Evolutionary conservation across 2,113 vertebrate genomes (phyloP).

Genomic region (Oenanthe melanoleuca): DNA sequence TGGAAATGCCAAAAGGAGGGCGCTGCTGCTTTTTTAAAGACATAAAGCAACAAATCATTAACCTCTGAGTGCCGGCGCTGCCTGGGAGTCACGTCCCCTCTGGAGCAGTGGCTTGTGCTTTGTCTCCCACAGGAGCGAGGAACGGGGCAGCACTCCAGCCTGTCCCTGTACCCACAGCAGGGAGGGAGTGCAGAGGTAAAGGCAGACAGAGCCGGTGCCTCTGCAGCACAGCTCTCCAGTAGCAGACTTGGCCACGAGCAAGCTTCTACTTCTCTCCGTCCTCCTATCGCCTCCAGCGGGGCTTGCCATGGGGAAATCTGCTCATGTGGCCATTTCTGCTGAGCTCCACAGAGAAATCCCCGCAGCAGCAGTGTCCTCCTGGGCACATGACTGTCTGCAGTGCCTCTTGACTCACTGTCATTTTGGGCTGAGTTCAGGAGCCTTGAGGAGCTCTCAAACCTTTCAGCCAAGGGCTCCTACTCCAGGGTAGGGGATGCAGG

Average conservation of each 20-base stretch:
- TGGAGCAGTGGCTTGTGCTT: neutral
- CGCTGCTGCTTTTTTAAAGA: neutral
- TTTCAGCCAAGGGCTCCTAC: neutral
- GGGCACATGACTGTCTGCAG: neutral
- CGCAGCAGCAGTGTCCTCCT: neutral
- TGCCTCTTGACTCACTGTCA: neutral
- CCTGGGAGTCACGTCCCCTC: neutral
- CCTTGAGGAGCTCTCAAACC: neutral
- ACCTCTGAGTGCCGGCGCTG: neutral
- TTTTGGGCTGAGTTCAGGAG: neutral
- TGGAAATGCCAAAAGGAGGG: neutral
- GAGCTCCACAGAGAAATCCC: neutral
- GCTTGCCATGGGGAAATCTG: neutral
- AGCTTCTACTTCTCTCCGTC: neutral
- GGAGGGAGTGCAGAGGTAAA: rapidly evolving
- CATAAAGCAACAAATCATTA: neutral
- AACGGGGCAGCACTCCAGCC: neutral
- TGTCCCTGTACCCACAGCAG: rapidly evolving
- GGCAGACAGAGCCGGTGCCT: neutral
- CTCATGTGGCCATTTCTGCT: neutral
- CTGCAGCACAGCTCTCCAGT: rapidly evolving
- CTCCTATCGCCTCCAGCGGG: neutral
- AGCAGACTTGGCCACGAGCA: rapidly evolving
- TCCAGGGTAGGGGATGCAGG: neutral
- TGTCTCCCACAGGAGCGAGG: neutral